Conservation (phyloP, 2,113 vertebrate species). For the Anoura caudifer region DNA sequence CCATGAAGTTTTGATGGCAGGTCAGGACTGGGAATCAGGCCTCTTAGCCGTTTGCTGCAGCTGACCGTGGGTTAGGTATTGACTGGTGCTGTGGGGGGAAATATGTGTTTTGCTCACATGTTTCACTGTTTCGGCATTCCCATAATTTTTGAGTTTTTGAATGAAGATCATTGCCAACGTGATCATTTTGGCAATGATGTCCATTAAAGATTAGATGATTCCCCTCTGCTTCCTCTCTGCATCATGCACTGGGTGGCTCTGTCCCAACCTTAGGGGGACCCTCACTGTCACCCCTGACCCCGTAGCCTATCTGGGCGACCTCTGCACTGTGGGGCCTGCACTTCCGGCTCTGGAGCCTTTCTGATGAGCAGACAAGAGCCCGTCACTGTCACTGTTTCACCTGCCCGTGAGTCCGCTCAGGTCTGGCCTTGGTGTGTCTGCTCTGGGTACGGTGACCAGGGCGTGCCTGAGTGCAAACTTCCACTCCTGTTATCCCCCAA, state of each 20-base stretch:
- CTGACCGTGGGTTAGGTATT: not conserved
- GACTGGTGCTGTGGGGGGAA: not conserved
- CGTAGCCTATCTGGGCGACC: not conserved
- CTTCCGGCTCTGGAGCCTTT: not conserved
- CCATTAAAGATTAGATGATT: not conserved
- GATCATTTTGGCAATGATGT: not conserved
- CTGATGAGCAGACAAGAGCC: not conserved
- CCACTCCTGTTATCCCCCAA: not conserved
- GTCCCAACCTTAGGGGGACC: not conserved
- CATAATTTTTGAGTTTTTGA: not conserved
- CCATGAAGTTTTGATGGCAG: not conserved
- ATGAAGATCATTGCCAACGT: too few relatives aligned
- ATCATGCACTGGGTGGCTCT: not conserved
- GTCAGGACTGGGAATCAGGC: not conserved
- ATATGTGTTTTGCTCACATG: not conserved
- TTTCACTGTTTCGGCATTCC: not conserved
- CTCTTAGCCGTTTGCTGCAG: not conserved
- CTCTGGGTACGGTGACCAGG: not conserved
- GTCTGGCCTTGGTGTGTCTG: not conserved
- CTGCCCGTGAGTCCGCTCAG: not conserved
- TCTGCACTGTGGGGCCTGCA: not conserved
- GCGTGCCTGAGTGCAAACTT: not conserved
- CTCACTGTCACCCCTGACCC: not conserved
- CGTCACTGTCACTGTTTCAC: not conserved
- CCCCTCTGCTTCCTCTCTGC: not conserved